These are phyloP conservation scores for Otus scops DNA, from an alignment of 2,797 vertebrate species.

Conservation along the genomic window DNA sequence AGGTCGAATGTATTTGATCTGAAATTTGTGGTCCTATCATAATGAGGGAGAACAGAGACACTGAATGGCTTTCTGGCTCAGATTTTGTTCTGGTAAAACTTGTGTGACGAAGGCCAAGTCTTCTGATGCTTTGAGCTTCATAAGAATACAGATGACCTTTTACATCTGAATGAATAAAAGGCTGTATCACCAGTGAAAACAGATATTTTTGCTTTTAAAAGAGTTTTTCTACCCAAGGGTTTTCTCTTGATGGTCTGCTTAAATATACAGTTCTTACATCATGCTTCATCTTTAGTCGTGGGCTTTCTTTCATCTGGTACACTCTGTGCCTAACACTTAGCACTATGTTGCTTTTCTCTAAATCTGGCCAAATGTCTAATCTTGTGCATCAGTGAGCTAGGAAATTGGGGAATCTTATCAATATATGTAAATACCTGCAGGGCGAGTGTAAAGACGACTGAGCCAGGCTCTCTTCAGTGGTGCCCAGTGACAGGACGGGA, in stretches of 20 bases:
- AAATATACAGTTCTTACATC: background rate
- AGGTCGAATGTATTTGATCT: background rate
- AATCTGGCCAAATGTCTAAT: background rate
- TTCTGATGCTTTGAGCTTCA: background rate
- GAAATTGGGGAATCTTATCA: background rate
- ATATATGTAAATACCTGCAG: background rate
- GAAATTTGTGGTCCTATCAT: background rate
- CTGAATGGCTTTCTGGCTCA: background rate
- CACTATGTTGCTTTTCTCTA: background rate
- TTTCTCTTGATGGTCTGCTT: background rate
- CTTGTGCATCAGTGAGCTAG: background rate
- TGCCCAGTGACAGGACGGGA: background rate
- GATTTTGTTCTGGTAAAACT: background rate
- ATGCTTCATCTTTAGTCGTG: background rate
- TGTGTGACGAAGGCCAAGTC: background rate
- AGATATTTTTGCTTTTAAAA: background rate
- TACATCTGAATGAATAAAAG: background rate
- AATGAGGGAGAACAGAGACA: background rate
- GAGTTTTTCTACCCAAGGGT: background rate
- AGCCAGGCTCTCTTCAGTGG: background rate
- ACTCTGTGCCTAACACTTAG: accelerated
- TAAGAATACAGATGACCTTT: background rate
- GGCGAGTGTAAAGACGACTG: background rate
- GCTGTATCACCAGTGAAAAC: background rate
- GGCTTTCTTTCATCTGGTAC: background rate